phyloP scores from a whole-genome alignment of 2,113 vertebrate genomes.

The Lycaon pictus region DNA sequence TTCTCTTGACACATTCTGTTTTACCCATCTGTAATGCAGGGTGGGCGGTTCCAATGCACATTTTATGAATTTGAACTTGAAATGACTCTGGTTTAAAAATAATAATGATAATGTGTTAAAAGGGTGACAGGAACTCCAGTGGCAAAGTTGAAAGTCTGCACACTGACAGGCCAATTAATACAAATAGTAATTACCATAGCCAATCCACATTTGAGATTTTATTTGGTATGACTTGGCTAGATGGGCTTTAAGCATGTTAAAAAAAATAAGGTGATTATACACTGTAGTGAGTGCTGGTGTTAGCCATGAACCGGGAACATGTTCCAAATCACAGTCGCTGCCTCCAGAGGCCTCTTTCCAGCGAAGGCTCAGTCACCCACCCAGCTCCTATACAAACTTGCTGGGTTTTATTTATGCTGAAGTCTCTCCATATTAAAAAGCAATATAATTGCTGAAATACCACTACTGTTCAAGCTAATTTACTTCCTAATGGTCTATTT shows the following conservation, averaged over 20 bases:
- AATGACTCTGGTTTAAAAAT: constrained; percentile 83
- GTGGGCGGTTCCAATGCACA: constrained; percentile 73
- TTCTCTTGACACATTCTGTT: constrained; percentile 81
- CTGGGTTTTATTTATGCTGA: constrained; percentile 76
- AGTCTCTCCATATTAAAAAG: constrained; percentile 72
- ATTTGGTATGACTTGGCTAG: constrained; percentile 79
- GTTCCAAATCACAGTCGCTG: constrained; percentile 63
- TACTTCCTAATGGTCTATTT: constrained; percentile 84
- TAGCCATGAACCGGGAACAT: constrained; percentile 66
- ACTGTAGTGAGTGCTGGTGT: constrained; percentile 72
- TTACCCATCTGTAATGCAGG: constrained; percentile 73
- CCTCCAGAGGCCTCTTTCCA: constrained; percentile 36
- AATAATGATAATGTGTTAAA: constrained; percentile 81
- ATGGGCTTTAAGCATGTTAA: constrained; percentile 76
- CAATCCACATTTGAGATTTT: constrained; percentile 76
- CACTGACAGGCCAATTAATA: constrained; percentile 79
- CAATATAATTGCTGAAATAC: constrained; percentile 84
- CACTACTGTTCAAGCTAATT: constrained; percentile 85
- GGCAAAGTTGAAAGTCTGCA: constrained; percentile 76
- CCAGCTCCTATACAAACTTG: not conserved
- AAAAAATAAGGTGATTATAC: constrained; percentile 48
- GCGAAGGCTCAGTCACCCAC: constrained; percentile 26
- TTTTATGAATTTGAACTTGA: constrained; percentile 83
- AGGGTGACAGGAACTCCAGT: constrained; percentile 77
- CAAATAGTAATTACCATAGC: constrained; percentile 84